Base-by-base conservation (phyloP, 53 echinoderm and acorn worm species). In the Echinarachnius parma region DNA sequence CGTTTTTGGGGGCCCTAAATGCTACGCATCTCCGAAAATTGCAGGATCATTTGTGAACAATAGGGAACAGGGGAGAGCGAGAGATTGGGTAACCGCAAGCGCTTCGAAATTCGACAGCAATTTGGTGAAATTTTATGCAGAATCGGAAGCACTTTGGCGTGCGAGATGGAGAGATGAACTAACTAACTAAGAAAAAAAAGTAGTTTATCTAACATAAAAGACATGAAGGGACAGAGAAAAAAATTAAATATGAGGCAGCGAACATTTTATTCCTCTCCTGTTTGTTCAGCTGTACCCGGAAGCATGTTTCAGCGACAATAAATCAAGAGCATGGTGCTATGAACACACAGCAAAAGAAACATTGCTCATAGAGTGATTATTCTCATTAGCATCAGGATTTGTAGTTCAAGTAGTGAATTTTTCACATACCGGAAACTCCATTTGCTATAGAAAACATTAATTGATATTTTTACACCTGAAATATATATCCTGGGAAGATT, bases 41-140 rank as follows among this genome's bases (percentile, higher is more conserved):
- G 42, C 27, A 18, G 47, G 65, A 65, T 65, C 28, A 29, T 29
- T 46, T 46, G 37, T 45, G 29, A 47, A 37, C 28, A 13, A 39
- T 5, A 39, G 65, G 46, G 44, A 46, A 30, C 29, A 16, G 28
- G 5, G 42, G 7, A 39, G 42, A 39, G 42, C 9, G n/a, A 49
- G 18, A 19, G 50, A 9, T 18, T 4, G 19, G 18, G 18, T 49
- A 15, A 49, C 48, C 21, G 53, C 33, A 9, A 52, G 52, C 53
- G 32, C n/a, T 52, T 32, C 52, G 68, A 68, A 68, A 68, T 68
- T 52, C 21, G 68, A 68, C 52, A 49, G 68, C 13, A 1, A 32
- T 28, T 29, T 68, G 68, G 52, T n/a, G n/a, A 68, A 68, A 52
- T 50, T 68, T 68, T 52, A 68, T 68, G 68, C 53, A 32, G 35